Percentiles rank a stretch among this genome's conserved stretches.
These are phyloP conservation scores for Plestiodon gilberti DNA, from an alignment of 2,113 vertebrate species.

Conservation along the genomic window DNA sequence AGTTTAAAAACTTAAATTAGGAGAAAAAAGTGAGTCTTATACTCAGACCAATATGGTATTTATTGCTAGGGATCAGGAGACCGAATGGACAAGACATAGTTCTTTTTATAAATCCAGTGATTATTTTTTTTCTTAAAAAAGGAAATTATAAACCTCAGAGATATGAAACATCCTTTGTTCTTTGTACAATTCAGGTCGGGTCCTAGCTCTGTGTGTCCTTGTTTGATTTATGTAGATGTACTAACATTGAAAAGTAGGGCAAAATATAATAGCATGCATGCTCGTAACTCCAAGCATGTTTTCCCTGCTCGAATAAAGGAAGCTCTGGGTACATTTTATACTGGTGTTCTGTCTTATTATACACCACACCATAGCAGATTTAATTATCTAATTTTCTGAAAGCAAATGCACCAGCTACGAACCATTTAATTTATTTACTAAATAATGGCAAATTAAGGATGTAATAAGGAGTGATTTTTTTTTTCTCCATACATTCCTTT, in stretches of 20 bases:
- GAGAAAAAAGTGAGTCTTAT: too few relatives aligned
- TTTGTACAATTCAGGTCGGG: constrained; percentile 1
- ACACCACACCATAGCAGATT: not conserved
- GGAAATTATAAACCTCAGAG: constrained; percentile 3
- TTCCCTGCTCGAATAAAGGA: not conserved
- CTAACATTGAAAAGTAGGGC: not conserved
- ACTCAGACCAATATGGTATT: too few relatives aligned
- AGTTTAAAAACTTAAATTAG: too few relatives aligned
- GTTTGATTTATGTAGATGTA: constrained; percentile 27
- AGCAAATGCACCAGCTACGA: not conserved
- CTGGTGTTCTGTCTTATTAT: not conserved
- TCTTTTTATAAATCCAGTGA: not conserved
- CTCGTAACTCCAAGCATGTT: not conserved
- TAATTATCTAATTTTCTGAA: constrained; percentile 23
- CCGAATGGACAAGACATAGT: fast-evolving
- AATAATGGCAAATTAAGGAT: constrained; percentile 18
- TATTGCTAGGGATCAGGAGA: not conserved
- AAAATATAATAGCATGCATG: not conserved
- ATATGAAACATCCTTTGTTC: constrained; percentile 6
- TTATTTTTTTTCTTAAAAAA: constrained; percentile 11
- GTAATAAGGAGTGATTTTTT: not conserved
- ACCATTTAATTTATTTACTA: constrained; percentile 16
- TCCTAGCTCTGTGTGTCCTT: constrained; percentile 7
- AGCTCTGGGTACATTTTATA: not conserved
- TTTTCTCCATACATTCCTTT: constrained; percentile 20